These are phyloP conservation scores for Epicauta chinensis DNA, from an alignment of 1,140 invertebrate genomes.

Conservation along the genomic window DNA sequence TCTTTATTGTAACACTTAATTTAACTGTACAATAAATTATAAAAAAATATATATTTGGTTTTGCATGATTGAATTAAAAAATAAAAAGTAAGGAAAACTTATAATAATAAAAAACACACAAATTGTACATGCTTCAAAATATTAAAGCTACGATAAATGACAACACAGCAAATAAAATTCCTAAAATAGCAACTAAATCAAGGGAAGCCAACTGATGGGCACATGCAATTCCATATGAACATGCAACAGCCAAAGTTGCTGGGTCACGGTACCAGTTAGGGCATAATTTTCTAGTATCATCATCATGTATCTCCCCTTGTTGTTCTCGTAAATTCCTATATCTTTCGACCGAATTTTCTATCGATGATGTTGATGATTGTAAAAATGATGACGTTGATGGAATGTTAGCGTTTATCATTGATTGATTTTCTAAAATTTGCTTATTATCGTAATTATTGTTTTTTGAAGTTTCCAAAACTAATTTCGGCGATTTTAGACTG, in stretches of 20 bases:
- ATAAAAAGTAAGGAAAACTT: no score
- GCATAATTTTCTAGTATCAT: not conserved
- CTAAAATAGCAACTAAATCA: conserved; percentile 60
- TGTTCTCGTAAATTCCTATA: no score
- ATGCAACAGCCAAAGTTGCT: conserved; percentile 54
- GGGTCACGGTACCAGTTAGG: conserved; percentile 48
- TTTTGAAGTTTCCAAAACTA: conserved; percentile 31
- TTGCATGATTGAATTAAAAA: not conserved
- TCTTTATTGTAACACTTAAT: conserved; percentile 9
- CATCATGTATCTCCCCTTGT: not conserved
- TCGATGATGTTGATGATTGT: not conserved
- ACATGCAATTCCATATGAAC: conserved; percentile 58
- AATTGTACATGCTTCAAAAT: conserved; percentile 18
- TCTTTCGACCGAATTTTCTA: no score
- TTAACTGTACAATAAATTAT: conserved; percentile 4
- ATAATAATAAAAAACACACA: not conserved
- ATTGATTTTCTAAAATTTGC: conserved; percentile 11
- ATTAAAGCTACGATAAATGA: conserved; percentile 58
- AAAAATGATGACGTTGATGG: not conserved
- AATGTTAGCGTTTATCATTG: not conserved
- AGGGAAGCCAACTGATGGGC: conserved; percentile 54
- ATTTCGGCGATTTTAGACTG: conserved; percentile 36
- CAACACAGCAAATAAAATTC: conserved; percentile 61
- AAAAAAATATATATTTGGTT: conserved; percentile 7
- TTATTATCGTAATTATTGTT: conserved; percentile 5